phyloP scores from a whole-genome alignment of 2,888 invertebrate genomes.

The Seira ritae region DNA sequence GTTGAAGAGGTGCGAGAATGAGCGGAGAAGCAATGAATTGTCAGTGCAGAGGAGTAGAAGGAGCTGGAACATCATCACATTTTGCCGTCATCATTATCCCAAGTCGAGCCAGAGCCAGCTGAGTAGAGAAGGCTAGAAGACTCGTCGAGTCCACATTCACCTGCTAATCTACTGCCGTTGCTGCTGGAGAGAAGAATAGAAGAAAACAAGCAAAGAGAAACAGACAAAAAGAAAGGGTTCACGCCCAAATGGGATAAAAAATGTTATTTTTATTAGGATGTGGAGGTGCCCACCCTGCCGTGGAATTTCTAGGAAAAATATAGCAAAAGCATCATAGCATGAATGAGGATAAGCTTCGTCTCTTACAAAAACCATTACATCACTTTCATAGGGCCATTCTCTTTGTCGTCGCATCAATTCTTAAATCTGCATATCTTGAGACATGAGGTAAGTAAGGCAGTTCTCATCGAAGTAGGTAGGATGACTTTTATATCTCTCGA shows the following conservation, averaged over 20 bases:
- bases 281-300: slow-evolving; percentile 72
- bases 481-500: neutral
- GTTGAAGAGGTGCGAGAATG: slow-evolving; percentile 32
- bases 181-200: slow-evolving; percentile 13
- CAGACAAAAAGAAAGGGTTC: slow-evolving; percentile 67
- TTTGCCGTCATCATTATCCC: neutral
- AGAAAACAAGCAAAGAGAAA: slow-evolving; percentile 46
- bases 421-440: slow-evolving; percentile 28
- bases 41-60: neutral
- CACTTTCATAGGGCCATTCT: neutral
- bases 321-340: slow-evolving; percentile 45
- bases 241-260: slow-evolving; percentile 72
- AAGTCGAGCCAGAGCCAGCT: neutral
- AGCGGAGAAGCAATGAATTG: slow-evolving; percentile 43
- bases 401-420: neutral
- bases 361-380: too few species aligned
- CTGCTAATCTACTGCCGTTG: slow-evolving; percentile 19
- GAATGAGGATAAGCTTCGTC: slow-evolving; percentile 30
- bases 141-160: neutral
- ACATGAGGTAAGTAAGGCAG: neutral
- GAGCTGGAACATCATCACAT: slow-evolving; percentile 20
- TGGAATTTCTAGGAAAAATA: slow-evolving; percentile 67
- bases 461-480: neutral
- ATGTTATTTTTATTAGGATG: slow-evolving; percentile 72
- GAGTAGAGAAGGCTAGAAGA: too few species aligned